Conservation (phyloP, 2,113 vertebrate genomes). For the Baryphthengus martii region DNA sequence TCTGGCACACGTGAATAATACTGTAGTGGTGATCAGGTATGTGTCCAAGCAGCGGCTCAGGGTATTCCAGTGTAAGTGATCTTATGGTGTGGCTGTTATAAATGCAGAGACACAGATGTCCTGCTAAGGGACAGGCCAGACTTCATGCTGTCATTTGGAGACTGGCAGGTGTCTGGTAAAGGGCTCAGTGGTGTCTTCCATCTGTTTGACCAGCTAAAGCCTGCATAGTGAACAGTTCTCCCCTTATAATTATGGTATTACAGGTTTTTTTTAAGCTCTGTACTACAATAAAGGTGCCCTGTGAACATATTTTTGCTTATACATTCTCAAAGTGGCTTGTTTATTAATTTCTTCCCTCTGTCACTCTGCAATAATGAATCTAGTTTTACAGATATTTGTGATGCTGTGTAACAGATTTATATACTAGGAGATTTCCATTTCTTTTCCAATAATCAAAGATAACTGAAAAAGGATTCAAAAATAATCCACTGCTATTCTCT, state of each 20-base stretch:
- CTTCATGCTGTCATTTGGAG: neutral
- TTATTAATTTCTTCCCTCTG: neutral
- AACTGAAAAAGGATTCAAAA: neutral
- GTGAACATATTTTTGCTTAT: neutral
- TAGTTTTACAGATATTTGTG: neutral
- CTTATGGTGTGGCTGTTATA: neutral
- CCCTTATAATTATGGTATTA: neutral
- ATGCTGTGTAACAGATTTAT: neutral
- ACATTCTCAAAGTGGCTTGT: neutral
- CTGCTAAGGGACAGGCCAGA: neutral
- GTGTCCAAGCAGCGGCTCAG: neutral
- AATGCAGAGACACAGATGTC: conserved; percentile 30
- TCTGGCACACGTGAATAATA: neutral
- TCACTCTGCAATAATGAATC: neutral
- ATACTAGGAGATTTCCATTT: neutral
- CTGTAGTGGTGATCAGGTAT: neutral
- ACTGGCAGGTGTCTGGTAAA: neutral
- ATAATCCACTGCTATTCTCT: neutral
- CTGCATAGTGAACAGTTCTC: fast-evolving
- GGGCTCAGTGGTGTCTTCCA: neutral
- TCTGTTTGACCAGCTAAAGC: neutral
- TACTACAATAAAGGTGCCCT: neutral
- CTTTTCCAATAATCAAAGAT: neutral
- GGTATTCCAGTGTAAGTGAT: neutral
- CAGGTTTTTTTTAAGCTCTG: neutral